A percentile compares a stretch with the other conserved stretches of the same genome.
These are phyloP conservation scores for Manduca sexta DNA, from an alignment of 1,140 invertebrate genomes.

Conservation along the genomic window DNA sequence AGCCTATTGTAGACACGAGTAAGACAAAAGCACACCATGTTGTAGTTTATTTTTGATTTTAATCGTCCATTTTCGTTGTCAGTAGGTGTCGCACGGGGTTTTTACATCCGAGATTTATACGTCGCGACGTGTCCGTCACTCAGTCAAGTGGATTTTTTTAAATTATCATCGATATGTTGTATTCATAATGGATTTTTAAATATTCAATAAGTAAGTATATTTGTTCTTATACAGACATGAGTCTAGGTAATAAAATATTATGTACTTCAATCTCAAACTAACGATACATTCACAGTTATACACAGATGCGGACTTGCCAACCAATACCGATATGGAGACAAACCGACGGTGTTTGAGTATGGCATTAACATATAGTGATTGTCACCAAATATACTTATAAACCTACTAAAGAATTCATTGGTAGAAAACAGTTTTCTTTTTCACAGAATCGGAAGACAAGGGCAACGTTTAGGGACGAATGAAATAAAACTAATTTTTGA, in stretches of 20 bases:
- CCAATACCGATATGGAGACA: background rate
- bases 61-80: constrained; percentile 51
- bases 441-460: constrained; percentile 3
- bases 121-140: constrained; percentile 9
- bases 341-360: too few relatives aligned
- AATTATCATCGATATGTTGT: too few relatives aligned
- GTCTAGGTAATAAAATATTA: too few relatives aligned
- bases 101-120: constrained; percentile 40
- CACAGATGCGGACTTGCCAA: background rate
- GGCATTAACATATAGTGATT: too few relatives aligned
- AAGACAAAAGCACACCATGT: constrained; percentile 56
- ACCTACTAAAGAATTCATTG: background rate
- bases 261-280: too few relatives aligned
- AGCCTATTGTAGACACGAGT: constrained; percentile 63
- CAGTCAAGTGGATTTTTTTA: constrained; percentile 12
- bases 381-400: too few relatives aligned
- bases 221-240: background rate
- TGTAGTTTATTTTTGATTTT: constrained; percentile 63
- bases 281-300: too few relatives aligned
- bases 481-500: constrained; percentile 22
- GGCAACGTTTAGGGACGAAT: constrained; percentile 6
- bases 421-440: too few relatives aligned
- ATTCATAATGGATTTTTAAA: too few relatives aligned
- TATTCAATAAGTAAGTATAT: too few relatives aligned
- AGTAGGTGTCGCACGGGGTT: constrained; percentile 32